A percentile compares a stretch with the other conserved stretches of the same genome.
Evolutionary conservation across 2,888 invertebrate genomes (phyloP).

Genomic region (Enchytraeus crypticus): DNA sequence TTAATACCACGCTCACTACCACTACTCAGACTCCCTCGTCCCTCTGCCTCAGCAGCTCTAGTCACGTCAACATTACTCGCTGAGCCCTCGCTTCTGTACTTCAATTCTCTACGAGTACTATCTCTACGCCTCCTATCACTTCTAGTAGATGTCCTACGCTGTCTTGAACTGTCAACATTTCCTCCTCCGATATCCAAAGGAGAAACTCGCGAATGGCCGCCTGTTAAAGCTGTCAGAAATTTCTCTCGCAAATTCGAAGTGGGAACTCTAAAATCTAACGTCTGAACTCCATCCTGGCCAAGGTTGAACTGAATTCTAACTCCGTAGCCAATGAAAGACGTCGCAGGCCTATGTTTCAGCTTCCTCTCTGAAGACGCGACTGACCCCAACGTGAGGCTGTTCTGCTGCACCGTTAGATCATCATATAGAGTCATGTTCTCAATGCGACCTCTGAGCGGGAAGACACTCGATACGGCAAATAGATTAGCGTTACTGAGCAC

Average conservation of each 20-base stretch:
- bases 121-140: too few relatives aligned
- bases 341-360: neutral
- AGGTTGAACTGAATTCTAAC: conserved; percentile 22
- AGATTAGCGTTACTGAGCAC: neutral
- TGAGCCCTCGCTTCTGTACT: too few relatives aligned
- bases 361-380: conserved; percentile 8
- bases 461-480: conserved; percentile 35
- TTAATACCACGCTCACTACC: too few relatives aligned
- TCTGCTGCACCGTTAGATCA: conserved; percentile 14
- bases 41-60: too few relatives aligned
- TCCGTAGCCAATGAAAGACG: conserved; percentile 26
- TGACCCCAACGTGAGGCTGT: neutral
- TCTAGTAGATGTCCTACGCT: too few relatives aligned
- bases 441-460: conserved; percentile 36
- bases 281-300: conserved; percentile 14
- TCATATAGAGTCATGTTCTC: conserved; percentile 36
- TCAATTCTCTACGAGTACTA: too few relatives aligned
- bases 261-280: conserved; percentile 23
- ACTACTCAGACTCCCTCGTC: too few relatives aligned
- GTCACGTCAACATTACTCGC: too few relatives aligned
- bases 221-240: conserved; percentile 21
- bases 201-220: too few relatives aligned
- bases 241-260: conserved; percentile 22
- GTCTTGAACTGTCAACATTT: too few relatives aligned
- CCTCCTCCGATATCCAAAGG: too few relatives aligned